Percentiles rank a stretch among this genome's conserved stretches.
Conservation (phyloP, 2,797 vertebrate genomes). For the Micrastur ruficollis region DNA sequence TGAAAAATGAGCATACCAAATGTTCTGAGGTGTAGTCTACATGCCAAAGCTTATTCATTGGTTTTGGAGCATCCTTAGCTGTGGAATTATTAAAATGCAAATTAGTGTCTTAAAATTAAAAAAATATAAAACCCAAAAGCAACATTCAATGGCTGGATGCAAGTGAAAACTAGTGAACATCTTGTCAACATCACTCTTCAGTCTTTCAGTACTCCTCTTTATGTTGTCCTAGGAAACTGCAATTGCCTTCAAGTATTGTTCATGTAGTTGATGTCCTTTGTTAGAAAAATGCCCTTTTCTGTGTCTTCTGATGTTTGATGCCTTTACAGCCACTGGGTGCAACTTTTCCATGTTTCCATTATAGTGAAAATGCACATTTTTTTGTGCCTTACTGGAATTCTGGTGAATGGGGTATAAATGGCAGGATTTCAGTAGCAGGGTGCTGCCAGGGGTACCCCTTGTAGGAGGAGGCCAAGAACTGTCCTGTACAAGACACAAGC, state of each 20-base stretch:
- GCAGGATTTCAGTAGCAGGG: not conserved
- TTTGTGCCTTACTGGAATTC: not conserved
- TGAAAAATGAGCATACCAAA: not conserved
- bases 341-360: not conserved
- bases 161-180: not conserved
- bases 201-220: not conserved
- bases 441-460: not conserved
- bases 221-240: not conserved
- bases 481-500: not conserved
- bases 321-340: not conserved
- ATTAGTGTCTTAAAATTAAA: not conserved
- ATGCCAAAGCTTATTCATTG: not conserved
- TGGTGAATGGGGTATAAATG: rapidly evolving
- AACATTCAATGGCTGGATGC: not conserved
- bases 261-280: not conserved
- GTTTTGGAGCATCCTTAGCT: not conserved
- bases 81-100: not conserved
- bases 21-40: not conserved
- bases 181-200: not conserved
- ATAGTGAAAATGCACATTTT: not conserved
- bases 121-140: not conserved
- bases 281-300: not conserved
- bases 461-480: not conserved
- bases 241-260: not conserved
- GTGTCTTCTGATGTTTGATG: not conserved